phyloP scores from a whole-genome alignment of 2,888 invertebrate genomes.

The Saturnia japonica region DNA sequence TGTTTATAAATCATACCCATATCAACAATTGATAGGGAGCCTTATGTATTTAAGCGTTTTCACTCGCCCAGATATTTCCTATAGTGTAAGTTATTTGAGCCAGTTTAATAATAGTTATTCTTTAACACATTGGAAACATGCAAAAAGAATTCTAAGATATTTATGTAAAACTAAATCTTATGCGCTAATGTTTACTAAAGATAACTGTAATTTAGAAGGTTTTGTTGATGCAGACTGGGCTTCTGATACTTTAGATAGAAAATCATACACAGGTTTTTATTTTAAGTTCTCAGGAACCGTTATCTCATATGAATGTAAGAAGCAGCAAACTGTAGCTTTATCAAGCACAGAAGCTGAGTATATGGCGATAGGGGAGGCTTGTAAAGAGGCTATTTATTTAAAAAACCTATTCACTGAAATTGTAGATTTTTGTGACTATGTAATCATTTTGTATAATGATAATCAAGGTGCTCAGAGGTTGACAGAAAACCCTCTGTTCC shows the following conservation, averaged over 20 bases:
- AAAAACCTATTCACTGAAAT: conserved; percentile 25
- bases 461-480: not conserved
- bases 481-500: not conserved
- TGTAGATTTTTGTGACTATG: conserved; percentile 1
- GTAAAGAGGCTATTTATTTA: conserved; percentile 24
- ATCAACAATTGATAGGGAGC: not conserved
- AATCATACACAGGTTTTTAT: not conserved
- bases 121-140: not conserved
- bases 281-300: not conserved
- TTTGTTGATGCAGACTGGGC: not conserved
- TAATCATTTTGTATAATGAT: not conserved
- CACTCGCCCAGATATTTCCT: not conserved
- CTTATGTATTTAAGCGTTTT: not conserved
- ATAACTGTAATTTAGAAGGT: not conserved
- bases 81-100: not conserved
- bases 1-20: not conserved
- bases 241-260: not conserved
- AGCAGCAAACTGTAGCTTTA: conserved; percentile 6
- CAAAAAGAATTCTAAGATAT: not conserved
- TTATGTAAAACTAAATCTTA: not conserved
- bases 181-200: not conserved
- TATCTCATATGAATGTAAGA: not conserved
- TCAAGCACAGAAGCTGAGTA: conserved; percentile 21
- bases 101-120: not conserved
- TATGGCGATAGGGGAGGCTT: conserved; percentile 23